A percentile compares a stretch with the other conserved stretches of the same genome.
Evolutionary conservation across 2,113 vertebrate genomes (phyloP).

Genomic region (Uropsilus gracilis): DNA sequence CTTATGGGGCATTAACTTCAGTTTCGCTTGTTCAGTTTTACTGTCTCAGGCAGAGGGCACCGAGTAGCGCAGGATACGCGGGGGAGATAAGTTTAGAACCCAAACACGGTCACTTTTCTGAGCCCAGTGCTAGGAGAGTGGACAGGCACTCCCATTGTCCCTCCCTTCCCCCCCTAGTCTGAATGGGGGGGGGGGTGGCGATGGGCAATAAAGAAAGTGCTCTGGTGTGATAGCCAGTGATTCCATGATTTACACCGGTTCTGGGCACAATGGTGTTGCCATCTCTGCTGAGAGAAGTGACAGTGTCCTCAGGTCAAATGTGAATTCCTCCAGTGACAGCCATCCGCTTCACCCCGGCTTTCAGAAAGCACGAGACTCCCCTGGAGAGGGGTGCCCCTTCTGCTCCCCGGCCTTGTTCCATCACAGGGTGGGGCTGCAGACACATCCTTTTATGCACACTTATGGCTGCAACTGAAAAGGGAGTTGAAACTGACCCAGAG

Average conservation of each 20-base stretch:
- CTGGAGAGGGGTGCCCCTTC: neutral
- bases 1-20: constrained; percentile 44
- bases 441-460: neutral
- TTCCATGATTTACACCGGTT: neutral
- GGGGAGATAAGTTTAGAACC: neutral
- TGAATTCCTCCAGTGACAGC: neutral
- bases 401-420: neutral
- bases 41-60: constrained; percentile 22
- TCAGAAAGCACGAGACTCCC: neutral
- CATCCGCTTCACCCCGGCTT: neutral
- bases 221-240: neutral
- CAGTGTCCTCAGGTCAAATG: neutral
- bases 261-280: neutral
- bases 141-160: too few relatives aligned
- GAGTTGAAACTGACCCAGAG: neutral
- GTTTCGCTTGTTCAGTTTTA: constrained; percentile 52
- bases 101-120: neutral
- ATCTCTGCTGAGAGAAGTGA: neutral
- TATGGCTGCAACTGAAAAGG: neutral
- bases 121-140: neutral
- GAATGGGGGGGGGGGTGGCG: too few relatives aligned
- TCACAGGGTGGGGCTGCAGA: neutral
- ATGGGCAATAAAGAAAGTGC: neutral
- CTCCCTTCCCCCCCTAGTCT: neutral
- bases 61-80: neutral